phyloP scores from a whole-genome alignment of 1,140 invertebrate genomes.

The Psix sp. region DNA sequence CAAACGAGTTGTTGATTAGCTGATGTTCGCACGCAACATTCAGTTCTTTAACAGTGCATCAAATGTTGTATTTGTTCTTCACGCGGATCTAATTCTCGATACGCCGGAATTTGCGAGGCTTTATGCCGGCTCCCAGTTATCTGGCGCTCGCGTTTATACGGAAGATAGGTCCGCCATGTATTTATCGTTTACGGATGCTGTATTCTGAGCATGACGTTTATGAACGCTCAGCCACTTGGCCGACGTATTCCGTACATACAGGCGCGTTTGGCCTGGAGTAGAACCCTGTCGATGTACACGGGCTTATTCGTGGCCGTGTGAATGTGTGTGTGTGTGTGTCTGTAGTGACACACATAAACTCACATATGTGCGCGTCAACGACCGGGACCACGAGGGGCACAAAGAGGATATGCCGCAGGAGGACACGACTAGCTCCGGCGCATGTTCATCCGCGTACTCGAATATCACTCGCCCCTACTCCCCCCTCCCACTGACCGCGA shows the following conservation, averaged over 20 bases:
- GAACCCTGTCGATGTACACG: conserved; percentile 15
- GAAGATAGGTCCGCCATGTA: conserved; percentile 31
- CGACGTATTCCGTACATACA: conserved; percentile 40
- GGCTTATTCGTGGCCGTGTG: background rate
- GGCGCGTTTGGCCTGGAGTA: conserved; percentile 23
- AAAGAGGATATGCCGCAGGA: conserved; percentile 26
- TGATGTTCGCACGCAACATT: too few species aligned
- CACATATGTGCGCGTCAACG: conserved; percentile 18
- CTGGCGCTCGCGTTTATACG: conserved; percentile 21
- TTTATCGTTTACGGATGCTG: conserved; percentile 50
- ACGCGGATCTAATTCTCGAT: conserved; percentile 36
- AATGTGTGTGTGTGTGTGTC: background rate
- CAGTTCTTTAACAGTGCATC: conserved; percentile 6
- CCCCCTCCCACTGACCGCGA: too few species aligned
- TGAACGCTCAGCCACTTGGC: conserved; percentile 41
- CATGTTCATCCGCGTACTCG: conserved; percentile 29
- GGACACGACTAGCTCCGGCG: conserved; percentile 30
- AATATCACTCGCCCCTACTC: conserved; percentile 11
- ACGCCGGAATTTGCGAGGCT: conserved; percentile 26
- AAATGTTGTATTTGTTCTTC: conserved; percentile 29
- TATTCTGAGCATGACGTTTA: conserved; percentile 48
- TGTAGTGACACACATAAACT: background rate
- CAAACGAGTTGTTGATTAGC: too few species aligned
- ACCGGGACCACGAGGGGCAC: conserved; percentile 22
- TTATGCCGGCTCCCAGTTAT: conserved; percentile 30